Conservation (phyloP, 2,888 invertebrate genomes). For the Melolontha melolontha region DNA sequence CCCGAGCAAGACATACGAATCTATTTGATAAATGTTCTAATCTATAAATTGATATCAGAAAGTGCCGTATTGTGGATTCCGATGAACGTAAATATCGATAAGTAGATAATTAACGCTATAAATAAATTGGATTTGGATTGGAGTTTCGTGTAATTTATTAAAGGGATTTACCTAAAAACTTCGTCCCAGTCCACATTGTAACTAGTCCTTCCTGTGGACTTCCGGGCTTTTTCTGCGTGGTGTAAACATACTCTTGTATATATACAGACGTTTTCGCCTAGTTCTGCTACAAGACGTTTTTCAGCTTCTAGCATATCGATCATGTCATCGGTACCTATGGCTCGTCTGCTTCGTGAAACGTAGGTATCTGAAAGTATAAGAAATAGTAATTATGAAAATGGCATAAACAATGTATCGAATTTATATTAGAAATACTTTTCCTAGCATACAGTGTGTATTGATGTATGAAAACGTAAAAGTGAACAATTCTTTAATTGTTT, state of each 20-base stretch:
- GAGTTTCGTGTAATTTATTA: neutral
- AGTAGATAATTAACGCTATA: constrained; percentile 13
- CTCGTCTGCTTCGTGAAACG: constrained; percentile 73
- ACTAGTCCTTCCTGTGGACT: constrained; percentile 56
- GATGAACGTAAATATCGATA: constrained; percentile 1
- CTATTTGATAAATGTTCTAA: constrained; percentile 34
- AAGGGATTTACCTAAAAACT: constrained; percentile 76
- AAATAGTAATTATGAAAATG: too few species aligned
- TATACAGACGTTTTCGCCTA: constrained; percentile 83
- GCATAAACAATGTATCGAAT: too few species aligned
- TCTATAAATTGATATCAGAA: constrained; percentile 37
- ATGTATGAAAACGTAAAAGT: too few species aligned
- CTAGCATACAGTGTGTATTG: too few species aligned
- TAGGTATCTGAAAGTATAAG: constrained; percentile 74
- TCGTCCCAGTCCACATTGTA: constrained; percentile 77
- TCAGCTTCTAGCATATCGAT: constrained; percentile 80
- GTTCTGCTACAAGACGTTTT: constrained; percentile 80
- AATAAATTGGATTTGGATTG: constrained; percentile 2
- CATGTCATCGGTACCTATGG: constrained; percentile 66
- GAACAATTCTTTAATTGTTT: too few species aligned
- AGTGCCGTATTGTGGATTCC: constrained; percentile 4
- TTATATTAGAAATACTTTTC: too few species aligned
- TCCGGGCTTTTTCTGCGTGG: constrained; percentile 72
- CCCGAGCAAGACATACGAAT: neutral
- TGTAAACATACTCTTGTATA: constrained; percentile 82